Conservation (phyloP, 1,140 invertebrate species). For the Tetramorium alpestre region DNA sequence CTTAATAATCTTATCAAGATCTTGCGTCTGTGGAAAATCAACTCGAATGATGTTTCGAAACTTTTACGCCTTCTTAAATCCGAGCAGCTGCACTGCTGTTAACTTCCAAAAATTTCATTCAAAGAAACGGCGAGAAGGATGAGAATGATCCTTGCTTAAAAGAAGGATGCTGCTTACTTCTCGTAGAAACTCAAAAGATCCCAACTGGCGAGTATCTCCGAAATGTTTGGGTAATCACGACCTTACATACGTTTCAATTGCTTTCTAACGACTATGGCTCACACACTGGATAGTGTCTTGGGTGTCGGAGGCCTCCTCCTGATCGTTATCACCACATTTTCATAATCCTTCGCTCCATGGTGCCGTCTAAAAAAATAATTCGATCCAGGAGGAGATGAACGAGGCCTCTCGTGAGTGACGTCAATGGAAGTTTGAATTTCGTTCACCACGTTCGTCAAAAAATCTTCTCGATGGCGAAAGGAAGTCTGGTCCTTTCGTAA, state of each 20-base stretch:
- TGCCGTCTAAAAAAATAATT: constrained; percentile 64
- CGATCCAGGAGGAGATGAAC: background rate
- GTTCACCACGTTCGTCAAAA: constrained; percentile 25
- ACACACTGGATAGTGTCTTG: constrained; percentile 84
- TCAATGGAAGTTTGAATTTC: constrained; percentile 58
- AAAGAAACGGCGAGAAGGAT: background rate
- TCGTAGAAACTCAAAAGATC: background rate
- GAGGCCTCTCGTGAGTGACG: constrained; percentile 53
- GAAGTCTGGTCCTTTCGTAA: background rate
- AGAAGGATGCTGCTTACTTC: background rate
- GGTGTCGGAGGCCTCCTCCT: constrained; percentile 76
- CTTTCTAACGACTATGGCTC: constrained; percentile 78
- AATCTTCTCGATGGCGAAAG: background rate
- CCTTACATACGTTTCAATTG: constrained; percentile 26
- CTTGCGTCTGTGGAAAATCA: background rate
- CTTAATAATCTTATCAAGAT: constrained; percentile 34
- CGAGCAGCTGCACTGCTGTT: background rate
- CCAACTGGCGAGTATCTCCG: background rate
- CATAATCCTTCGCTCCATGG: constrained; percentile 82
- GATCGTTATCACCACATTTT: constrained; percentile 83
- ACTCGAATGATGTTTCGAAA: background rate
- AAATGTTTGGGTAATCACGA: background rate
- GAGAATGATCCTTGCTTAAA: background rate
- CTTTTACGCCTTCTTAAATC: background rate
- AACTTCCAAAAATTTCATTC: background rate